Conservation (phyloP, 1,140 invertebrate species). For the Aricia agestis region DNA sequence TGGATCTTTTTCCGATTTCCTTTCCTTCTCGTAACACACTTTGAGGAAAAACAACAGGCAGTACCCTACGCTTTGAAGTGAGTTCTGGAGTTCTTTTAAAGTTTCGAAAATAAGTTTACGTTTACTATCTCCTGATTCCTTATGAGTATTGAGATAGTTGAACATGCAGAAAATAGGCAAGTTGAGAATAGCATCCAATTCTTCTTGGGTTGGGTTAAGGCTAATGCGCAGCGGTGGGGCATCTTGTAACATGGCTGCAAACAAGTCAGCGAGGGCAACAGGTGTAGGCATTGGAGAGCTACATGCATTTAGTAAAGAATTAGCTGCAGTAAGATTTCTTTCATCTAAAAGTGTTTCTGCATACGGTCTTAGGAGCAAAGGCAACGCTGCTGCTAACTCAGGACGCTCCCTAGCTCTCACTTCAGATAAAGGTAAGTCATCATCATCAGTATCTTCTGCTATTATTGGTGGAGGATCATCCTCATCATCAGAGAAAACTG, state of each 20-base stretch:
- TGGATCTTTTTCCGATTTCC: constrained; percentile 57
- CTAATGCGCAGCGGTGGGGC: constrained; percentile 51
- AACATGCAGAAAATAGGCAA: constrained; percentile 68
- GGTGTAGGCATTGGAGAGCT: constrained; percentile 75
- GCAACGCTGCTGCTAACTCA: constrained; percentile 75
- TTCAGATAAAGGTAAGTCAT: constrained; percentile 87
- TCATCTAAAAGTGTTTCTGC: constrained; percentile 79
- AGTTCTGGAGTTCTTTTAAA: constrained; percentile 84
- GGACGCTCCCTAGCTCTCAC: constrained; percentile 75
- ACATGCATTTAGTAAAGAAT: constrained; percentile 76
- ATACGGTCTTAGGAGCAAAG: constrained; percentile 79
- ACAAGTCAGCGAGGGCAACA: constrained; percentile 61
- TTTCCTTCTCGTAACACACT: constrained; percentile 65
- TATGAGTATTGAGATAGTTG: constrained; percentile 50
- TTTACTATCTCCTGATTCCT: constrained; percentile 85
- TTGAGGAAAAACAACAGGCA: constrained; percentile 83
- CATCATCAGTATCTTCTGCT: constrained; percentile 90
- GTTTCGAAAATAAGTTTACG: constrained; percentile 84
- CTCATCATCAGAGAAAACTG: constrained; percentile 89
- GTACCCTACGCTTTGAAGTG: constrained; percentile 87
- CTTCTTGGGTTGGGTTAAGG: constrained; percentile 49
- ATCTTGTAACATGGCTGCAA: constrained; percentile 62
- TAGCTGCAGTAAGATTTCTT: constrained; percentile 70
- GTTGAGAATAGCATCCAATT: constrained; percentile 54
- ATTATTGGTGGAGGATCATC: constrained; percentile 78